Base-by-base conservation (phyloP, 2,113 vertebrate genomes). In the Galbula dea region DNA sequence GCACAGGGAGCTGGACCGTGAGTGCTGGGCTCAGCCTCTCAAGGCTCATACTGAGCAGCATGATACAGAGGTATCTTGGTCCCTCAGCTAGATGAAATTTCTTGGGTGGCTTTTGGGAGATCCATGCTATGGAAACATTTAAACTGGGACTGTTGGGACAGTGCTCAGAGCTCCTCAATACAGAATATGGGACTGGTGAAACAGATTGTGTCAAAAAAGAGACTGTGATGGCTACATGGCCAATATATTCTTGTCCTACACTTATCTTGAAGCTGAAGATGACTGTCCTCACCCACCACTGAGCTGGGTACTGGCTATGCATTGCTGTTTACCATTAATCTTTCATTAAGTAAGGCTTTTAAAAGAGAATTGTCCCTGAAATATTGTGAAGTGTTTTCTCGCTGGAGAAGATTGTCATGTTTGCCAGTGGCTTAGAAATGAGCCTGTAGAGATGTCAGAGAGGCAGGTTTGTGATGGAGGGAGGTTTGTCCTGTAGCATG, bases 211-310 rank as follows among this genome's bases (percentile, higher is more conserved):
- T 32, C 4, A 41, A 48, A 83, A 54, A 77, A 41, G 30, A 55
- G 39, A 37, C 23, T 0, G 0, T 14, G 30, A 12, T 78, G n/a
- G 48, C 32, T 54, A 27, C 0, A 0, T 16, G 61, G 36, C 34
- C 5, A 6, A 18, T 55, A 10, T 11, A 1, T 58, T 69, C 18
- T 59, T 75, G 43, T 63, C 52, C 48, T 48, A 18, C 6, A 6
- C 34, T 67, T 32, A 18, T 82, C 37, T 49, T 37, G 52, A 58
- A 80, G 36, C 27, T 82, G 71, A 69, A 77, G 61, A 67, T 2
- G 15, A 12, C 27, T 57, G 36, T 75, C 17, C 29, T 77, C 59
- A n/a, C 24, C 46, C n/a, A 75, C 12, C 16, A 49, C 45, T 19
- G 58, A 68, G 39, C 9, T 88, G 62, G 22, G 26, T 2, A 2